These are phyloP conservation scores for Gymnosoma rotundatum DNA, from an alignment of 2,888 invertebrate genomes.

Conservation along the genomic window DNA sequence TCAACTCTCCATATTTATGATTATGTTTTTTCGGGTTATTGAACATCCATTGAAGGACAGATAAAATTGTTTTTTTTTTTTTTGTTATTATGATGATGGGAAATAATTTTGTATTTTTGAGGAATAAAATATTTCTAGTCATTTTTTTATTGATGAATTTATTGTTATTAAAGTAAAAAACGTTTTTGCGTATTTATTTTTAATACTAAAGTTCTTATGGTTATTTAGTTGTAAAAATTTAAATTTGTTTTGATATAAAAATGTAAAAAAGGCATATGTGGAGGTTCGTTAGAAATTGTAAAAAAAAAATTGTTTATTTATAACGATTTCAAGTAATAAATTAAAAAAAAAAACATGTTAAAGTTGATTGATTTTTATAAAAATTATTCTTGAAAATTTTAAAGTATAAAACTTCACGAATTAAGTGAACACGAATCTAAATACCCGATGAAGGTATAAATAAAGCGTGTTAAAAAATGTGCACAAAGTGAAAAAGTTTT, in stretches of 20 bases:
- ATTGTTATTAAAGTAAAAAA: constrained; percentile 24
- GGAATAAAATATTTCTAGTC: constrained; percentile 35
- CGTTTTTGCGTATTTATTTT: constrained; percentile 2
- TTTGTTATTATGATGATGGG: constrained; percentile 50
- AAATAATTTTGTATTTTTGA: constrained; percentile 6
- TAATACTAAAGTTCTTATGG: background rate
- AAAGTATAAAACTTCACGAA: no score
- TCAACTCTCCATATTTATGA: constrained; percentile 70
- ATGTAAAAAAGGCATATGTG: background rate
- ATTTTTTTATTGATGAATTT: constrained; percentile 49
- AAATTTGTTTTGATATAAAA: background rate
- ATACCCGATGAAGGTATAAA: no score
- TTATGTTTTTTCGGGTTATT: constrained; percentile 72
- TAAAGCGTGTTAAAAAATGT: no score
- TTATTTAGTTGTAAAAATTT: constrained; percentile 7
- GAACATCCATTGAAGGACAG: constrained; percentile 55
- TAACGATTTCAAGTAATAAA: background rate
- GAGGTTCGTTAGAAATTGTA: no score
- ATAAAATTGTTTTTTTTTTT: constrained; percentile 36
- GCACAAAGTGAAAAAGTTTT: no score
- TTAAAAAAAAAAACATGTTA: no score
- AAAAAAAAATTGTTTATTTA: no score
- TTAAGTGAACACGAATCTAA: no score
- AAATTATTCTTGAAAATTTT: no score
- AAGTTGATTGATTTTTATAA: no score